Evolutionary conservation across 30 jellyfish, hydroid and myxozoan species (phyloP).

Genomic region (Rhopilema esculentum): DNA sequence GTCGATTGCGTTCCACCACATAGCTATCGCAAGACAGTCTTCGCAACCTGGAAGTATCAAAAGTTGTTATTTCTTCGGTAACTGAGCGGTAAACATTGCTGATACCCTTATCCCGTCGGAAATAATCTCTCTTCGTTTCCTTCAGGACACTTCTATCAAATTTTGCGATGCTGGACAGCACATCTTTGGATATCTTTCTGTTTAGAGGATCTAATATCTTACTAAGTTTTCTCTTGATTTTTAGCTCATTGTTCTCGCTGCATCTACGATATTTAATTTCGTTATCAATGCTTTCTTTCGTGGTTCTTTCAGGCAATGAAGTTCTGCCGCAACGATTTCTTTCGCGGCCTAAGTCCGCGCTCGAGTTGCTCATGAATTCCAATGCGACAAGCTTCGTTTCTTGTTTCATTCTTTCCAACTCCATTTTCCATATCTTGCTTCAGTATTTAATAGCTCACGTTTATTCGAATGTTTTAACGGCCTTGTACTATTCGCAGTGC

Average conservation of each 20-base stretch:
- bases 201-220: neutral
- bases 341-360: constrained; percentile 63
- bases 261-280: neutral
- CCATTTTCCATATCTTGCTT: neutral
- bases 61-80: neutral
- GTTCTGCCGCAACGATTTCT: constrained; percentile 7
- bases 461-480: neutral
- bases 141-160: neutral
- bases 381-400: constrained; percentile 73
- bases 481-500: no score
- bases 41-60: neutral
- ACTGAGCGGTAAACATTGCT: no score
- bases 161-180: neutral
- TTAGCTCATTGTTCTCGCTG: neutral
- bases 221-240: neutral
- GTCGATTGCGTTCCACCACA: neutral
- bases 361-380: constrained; percentile 62
- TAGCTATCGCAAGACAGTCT: neutral
- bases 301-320: neutral
- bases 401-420: constrained; percentile 41
- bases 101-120: neutral
- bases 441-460: neutral
- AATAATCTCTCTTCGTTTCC: neutral
- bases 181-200: neutral
- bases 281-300: neutral